phyloP scores from a whole-genome alignment of 2,888 invertebrate genomes.

The Mesorhabditis sp. region DNA sequence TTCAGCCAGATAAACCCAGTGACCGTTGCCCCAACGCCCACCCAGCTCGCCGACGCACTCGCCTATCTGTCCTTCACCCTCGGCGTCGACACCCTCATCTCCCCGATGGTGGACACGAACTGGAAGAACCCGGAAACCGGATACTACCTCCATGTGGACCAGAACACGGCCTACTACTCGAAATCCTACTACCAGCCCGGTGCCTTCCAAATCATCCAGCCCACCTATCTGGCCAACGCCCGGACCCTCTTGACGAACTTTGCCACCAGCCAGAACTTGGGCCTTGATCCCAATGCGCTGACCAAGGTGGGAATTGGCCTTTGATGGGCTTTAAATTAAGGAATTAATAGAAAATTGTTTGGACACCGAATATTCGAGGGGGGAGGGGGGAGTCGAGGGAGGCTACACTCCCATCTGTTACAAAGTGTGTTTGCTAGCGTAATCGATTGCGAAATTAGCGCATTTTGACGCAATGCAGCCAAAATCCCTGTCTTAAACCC shows the following conservation, averaged over 20 bases:
- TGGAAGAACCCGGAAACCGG: constrained; percentile 29
- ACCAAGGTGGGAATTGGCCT: not conserved
- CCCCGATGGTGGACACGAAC: constrained; percentile 33
- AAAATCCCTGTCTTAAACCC: too few relatives aligned
- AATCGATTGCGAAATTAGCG: too few relatives aligned
- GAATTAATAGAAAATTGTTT: not conserved
- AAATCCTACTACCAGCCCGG: constrained; percentile 33
- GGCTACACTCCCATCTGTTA: too few relatives aligned
- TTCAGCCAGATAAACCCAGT: not conserved
- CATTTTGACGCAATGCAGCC: too few relatives aligned
- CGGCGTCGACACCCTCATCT: constrained; percentile 28
- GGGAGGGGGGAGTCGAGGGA: too few relatives aligned
- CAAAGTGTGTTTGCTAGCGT: too few relatives aligned
- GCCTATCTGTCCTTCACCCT: constrained; percentile 27
- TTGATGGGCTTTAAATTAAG: not conserved
- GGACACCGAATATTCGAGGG: not conserved
- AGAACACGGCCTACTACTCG: constrained; percentile 26
- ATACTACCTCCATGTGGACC: constrained; percentile 34
- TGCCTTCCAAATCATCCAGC: constrained; percentile 27
- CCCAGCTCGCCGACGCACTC: constrained; percentile 24
- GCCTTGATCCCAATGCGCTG: not conserved
- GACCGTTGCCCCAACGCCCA: constrained; percentile 18
- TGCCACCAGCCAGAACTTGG: constrained; percentile 6
- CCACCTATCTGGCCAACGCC: constrained; percentile 17
- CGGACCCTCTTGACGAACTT: constrained; percentile 15